Evolutionary conservation across 2,888 invertebrate species (phyloP), one percentile per base, ranked within the genome.

Genomic region (Heliconius erato): DNA sequence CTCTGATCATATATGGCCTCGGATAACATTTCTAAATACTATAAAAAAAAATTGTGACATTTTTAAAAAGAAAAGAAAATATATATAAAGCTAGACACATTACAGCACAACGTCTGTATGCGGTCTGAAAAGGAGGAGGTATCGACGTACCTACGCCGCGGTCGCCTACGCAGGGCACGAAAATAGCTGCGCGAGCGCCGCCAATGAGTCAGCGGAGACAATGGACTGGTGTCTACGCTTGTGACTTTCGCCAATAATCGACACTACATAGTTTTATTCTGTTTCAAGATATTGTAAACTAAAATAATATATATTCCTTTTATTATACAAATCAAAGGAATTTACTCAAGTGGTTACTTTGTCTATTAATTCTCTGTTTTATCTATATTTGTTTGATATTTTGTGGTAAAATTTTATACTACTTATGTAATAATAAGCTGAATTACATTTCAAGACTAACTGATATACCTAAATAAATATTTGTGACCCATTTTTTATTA

Each of bases 131-230:
- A 78, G 83, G 74, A 85, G 87, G 88, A 86, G 84, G 88, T 90
- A 91, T 91, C 90, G 89, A 79, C 77, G 77, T 72, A 54, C 54
- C 54, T 54, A 69, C 68, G 87, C 87, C 86, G 84, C 44, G 77
- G 78, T 82, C 91, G 89, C 94, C 94, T 90, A 94, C 94, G 92
- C 93, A 89, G 84, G 87, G 85, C 88, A 87, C 94, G 91, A 90
- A 94, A 95, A 95, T 95, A 95, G 90, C 88, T 86, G 90, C 91
- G 93, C 93, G 93, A 89, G 92, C 94, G 92, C 92, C 92, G 94
- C 91, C 94, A 88, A 87, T 95, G 95, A 95, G 91, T 95, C 94
- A 95, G 88, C 91, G 82, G 91, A 93, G 92, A 95, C 94, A 95
- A 94, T 94, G 92, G 91, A 86, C 89, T 89, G 91, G 91, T 90